Percentiles rank a stretch among this genome's conserved stretches.
Conservation (phyloP, 2,113 vertebrate genomes). For the Ochotona princeps region DNA sequence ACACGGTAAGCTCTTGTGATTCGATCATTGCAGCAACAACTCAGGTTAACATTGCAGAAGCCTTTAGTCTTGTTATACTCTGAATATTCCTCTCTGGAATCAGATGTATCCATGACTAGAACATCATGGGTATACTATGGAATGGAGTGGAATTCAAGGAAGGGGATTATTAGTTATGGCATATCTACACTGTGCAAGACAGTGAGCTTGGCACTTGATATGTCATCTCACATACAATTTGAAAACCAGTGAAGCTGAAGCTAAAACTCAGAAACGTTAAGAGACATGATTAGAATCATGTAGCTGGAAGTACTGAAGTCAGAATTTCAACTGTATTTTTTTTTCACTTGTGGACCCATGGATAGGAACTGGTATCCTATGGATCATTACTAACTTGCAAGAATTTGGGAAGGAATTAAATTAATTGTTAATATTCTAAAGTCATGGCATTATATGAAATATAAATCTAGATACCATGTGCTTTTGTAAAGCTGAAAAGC, state of each 20-base stretch:
- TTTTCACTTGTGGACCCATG: background rate
- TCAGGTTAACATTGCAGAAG: slow-evolving; percentile 51
- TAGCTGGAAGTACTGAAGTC: background rate
- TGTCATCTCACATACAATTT: background rate
- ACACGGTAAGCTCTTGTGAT: slow-evolving; percentile 58
- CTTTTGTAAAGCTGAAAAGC: background rate
- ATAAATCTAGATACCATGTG: background rate
- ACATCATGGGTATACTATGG: background rate
- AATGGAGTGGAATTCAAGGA: background rate
- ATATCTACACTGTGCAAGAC: background rate
- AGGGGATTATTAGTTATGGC: background rate
- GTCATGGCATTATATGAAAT: background rate
- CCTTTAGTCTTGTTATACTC: slow-evolving; percentile 44
- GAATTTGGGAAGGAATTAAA: background rate
- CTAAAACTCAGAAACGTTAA: slow-evolving; percentile 35
- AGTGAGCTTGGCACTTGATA: background rate
- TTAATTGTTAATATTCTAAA: background rate
- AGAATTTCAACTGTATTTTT: slow-evolving; percentile 5
- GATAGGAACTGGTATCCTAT: background rate
- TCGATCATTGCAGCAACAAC: slow-evolving; percentile 50
- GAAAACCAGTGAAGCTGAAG: slow-evolving; percentile 37
- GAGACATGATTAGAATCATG: background rate
- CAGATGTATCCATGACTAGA: slow-evolving; percentile 39
- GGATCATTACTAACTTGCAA: background rate
- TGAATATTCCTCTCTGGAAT: slow-evolving; percentile 37